Evolutionary conservation across 2,797 vertebrate species (phyloP).

Genomic region (Macropus fuliginosus): DNA sequence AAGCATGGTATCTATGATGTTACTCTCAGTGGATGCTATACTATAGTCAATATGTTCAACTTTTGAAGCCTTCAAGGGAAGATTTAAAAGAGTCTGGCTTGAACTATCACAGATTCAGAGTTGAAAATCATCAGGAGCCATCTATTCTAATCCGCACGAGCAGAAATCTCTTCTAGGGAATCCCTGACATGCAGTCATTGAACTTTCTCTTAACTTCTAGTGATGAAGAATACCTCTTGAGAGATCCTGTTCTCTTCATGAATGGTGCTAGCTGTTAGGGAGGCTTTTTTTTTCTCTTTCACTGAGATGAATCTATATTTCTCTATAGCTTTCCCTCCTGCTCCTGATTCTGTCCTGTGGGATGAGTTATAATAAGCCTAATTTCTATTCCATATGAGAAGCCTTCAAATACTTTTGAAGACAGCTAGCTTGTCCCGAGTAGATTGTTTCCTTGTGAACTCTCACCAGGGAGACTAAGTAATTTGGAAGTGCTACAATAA

Average conservation of each 20-base stretch:
- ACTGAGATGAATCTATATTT: neutral
- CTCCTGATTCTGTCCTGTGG: neutral
- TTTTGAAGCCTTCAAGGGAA: constrained; percentile 39
- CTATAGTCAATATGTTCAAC: neutral
- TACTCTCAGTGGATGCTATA: neutral
- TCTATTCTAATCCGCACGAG: neutral
- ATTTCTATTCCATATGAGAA: neutral
- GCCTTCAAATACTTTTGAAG: neutral
- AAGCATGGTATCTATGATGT: neutral
- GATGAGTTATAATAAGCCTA: neutral
- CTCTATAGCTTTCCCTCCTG: neutral
- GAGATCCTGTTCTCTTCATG: neutral
- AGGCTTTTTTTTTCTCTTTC: neutral
- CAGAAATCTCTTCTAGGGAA: neutral
- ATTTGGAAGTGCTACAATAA: neutral
- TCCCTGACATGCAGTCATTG: neutral
- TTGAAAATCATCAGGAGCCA: neutral
- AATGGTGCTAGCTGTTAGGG: neutral
- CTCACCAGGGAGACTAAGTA: constrained; percentile 27
- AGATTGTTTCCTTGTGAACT: constrained; percentile 38
- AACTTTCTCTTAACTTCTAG: neutral
- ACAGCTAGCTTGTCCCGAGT: neutral
- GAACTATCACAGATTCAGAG: neutral
- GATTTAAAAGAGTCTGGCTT: neutral
- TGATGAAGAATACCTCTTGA: neutral